Base-by-base conservation (phyloP, 2,888 invertebrate species). In the Sacculina carcini region DNA sequence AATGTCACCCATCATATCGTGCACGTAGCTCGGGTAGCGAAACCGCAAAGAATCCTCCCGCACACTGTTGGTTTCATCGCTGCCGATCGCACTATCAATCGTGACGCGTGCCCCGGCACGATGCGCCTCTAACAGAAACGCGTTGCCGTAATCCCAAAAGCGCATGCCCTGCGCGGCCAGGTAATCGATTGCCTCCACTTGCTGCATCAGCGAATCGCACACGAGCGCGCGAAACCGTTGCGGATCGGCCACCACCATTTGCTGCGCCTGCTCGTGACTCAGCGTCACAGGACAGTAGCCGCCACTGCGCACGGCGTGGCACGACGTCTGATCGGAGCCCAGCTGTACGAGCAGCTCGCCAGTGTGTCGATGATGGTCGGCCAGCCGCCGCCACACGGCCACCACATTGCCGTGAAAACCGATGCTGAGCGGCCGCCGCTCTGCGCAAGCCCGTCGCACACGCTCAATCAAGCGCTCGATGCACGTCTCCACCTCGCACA, bases 61-160 rank as follows among this genome's bases (percentile, higher is more conserved):
- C n/a, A n/a, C n/a, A n/a, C n/a, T n/a, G n/a, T 16, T 28, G 42
- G 3, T 42, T 19, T 23, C n/a, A 3, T 44, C 40, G 32, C 62
- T 62, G 46, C 62, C 60, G 19, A 62, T 64, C 24, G 64, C 61
- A 31, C 62, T 62, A 44, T 62, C 60, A 19, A 62, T 64, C 24
- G 64, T 61, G 5, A 71, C 67, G 53, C 70, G 65, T 5, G 72
- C 73, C 9, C 71, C 69, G 38, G 74, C 73, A 53, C 73, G 59
- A 47, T 66, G 62, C 5, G 73, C 72, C 60, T 75, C 73, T 51
- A 75, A 63, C 21, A 75, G 63, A 60, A 74, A 75, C 3, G 74
- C 74, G 60, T 75, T 75, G 21, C 74, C 74, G 61, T 75, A 75
- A 61, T 75, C 74, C 71, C 72, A 75, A 62, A 75, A 75, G 58